These are phyloP conservation scores for Andrena praecox DNA, from an alignment of 2,888 invertebrate species.

Conservation along the genomic window DNA sequence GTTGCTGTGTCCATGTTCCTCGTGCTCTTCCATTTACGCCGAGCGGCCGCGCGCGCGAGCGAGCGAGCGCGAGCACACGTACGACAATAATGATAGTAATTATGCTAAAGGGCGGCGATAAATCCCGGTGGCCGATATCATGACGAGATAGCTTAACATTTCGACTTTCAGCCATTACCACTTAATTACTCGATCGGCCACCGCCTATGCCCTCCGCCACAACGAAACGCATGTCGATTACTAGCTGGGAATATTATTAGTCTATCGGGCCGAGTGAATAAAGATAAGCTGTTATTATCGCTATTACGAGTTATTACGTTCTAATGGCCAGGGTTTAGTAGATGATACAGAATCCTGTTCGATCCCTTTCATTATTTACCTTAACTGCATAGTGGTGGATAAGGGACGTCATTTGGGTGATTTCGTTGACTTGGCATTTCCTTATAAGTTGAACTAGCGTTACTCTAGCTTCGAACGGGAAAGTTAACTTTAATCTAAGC, in stretches of 20 bases:
- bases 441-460: too few species aligned
- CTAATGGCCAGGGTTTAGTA: constrained; percentile 18
- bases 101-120: constrained; percentile 70
- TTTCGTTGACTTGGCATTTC: too few species aligned
- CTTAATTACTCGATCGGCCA: constrained; percentile 63
- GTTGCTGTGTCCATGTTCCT: constrained; percentile 29
- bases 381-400: too few species aligned
- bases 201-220: neutral
- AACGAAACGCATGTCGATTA: constrained; percentile 45
- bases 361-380: neutral
- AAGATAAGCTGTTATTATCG: constrained; percentile 35
- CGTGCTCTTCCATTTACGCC: constrained; percentile 42
- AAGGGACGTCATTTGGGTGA: too few species aligned
- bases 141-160: constrained; percentile 59
- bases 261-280: constrained; percentile 35
- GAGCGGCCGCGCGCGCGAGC: constrained; percentile 18
- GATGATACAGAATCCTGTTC: neutral
- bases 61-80: constrained; percentile 19
- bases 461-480: neutral
- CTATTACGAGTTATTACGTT: constrained; percentile 16
- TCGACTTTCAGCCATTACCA: constrained; percentile 65
- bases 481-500: too few species aligned
- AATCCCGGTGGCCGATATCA: constrained; percentile 63
- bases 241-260: constrained; percentile 45
- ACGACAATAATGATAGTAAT: constrained; percentile 69